Evolutionary conservation across 2,888 invertebrate genomes (phyloP).

Genomic region (Drosophila tripunctata): DNA sequence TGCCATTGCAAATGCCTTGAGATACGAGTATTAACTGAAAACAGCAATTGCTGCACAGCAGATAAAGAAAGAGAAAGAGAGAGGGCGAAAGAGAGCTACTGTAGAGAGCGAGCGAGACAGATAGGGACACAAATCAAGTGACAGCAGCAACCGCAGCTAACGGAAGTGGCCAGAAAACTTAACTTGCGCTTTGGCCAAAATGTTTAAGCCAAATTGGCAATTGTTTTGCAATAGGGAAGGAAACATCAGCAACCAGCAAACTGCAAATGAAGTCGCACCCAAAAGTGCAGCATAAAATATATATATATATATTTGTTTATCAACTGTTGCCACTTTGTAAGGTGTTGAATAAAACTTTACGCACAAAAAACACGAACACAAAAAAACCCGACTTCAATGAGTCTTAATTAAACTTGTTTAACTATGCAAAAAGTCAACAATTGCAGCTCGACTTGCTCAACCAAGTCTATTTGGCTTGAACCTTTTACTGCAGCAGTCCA

Average conservation of each 20-base stretch:
- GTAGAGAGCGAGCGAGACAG: conserved; percentile 21
- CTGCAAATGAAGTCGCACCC: conserved; percentile 48
- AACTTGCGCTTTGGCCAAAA: conserved; percentile 61
- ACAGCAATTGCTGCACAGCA: conserved; percentile 48
- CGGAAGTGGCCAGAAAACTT: conserved; percentile 60
- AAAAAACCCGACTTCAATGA: conserved; percentile 42
- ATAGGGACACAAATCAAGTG: conserved; percentile 66
- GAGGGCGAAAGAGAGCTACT: conserved; percentile 28
- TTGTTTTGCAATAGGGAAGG: conserved; percentile 58
- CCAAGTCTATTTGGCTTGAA: conserved; percentile 19
- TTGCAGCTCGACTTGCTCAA: conserved; percentile 28
- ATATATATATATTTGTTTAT: conserved; percentile 30
- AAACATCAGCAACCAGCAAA: conserved; percentile 17
- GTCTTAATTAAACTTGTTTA: conserved; percentile 71
- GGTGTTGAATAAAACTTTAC: conserved; percentile 44
- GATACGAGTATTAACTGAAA: conserved; percentile 63
- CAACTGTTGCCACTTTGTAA: conserved; percentile 35
- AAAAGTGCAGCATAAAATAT: background rate
- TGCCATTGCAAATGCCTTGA: conserved; percentile 68
- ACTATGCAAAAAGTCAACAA: conserved; percentile 62
- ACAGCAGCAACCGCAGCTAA: conserved; percentile 53
- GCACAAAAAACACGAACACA: background rate
- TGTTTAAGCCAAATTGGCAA: conserved; percentile 76
- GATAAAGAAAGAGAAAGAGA: conserved; percentile 17
- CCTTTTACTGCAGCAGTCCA: conserved; percentile 1